These are phyloP conservation scores for Antheraea pernyi DNA, from an alignment of 1,140 invertebrate genomes.

Conservation along the genomic window DNA sequence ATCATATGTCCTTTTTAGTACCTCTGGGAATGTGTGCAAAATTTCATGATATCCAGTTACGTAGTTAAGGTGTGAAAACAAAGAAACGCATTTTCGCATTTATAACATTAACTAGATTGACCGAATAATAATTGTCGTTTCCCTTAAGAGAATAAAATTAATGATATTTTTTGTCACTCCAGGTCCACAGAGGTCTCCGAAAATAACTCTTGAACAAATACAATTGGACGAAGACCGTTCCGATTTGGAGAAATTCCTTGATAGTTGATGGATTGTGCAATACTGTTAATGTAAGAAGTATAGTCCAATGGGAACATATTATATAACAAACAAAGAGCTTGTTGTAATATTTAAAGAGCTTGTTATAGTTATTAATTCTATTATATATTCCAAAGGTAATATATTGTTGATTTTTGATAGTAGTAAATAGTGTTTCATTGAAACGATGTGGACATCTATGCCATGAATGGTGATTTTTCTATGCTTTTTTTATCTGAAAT, in stretches of 20 bases:
- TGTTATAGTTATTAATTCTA: constrained; percentile 32
- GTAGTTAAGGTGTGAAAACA: too few relatives aligned
- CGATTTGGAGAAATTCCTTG: constrained; percentile 64
- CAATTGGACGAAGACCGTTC: constrained; percentile 54
- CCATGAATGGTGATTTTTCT: too few relatives aligned
- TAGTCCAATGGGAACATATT: constrained; percentile 3
- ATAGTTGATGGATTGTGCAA: constrained; percentile 43
- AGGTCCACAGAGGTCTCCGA: constrained; percentile 24
- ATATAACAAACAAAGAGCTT: constrained; percentile 33
- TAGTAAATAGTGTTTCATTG: constrained; percentile 16
- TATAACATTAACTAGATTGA: too few relatives aligned
- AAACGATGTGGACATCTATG: constrained; percentile 25
- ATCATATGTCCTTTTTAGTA: too few relatives aligned
- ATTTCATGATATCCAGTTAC: too few relatives aligned
- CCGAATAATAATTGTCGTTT: too few relatives aligned
- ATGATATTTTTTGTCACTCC: not conserved
- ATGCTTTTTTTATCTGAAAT: too few relatives aligned
- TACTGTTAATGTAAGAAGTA: not conserved
- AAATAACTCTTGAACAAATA: constrained; percentile 61
- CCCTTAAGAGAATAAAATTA: not conserved
- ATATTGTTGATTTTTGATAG: constrained; percentile 25
- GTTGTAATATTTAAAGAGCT: constrained; percentile 6
- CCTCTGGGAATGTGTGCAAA: too few relatives aligned
- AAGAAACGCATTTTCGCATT: too few relatives aligned
- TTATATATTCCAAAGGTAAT: constrained; percentile 45